Evolutionary conservation across 1,140 invertebrate species (phyloP), one percentile per base, ranked within the genome.

Genomic region (Aphelenchoides avenae): DNA sequence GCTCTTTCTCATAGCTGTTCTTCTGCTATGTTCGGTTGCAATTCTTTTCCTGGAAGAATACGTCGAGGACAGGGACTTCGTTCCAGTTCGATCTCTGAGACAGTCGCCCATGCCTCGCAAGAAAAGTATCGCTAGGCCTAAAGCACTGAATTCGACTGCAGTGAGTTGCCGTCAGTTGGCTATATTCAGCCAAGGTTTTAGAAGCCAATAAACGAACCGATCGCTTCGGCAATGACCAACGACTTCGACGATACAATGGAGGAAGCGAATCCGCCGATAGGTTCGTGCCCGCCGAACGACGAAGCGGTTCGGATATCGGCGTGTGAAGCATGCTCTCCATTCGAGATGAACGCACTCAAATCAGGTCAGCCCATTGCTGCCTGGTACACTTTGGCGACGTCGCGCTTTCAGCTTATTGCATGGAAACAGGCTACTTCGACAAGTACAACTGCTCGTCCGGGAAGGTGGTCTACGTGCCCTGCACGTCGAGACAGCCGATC

Each of bases 1-100:
- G 55, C 5, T 57, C 2, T 20, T 57, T 22, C 26, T 57, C n/a
- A 57, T 57, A 36, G 52, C 22, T 9, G 54, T 30, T 15, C 54
- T 57, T 11, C 55, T 57, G 22, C 22, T 57, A 2, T 26, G 27
- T n/a, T 41, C 55, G 26, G 27, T 31, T 5, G 13, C 42, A 11
- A 57, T 57, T 24, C 26, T 57, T n/a, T 42, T 60, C n/a, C 47
- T 57, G 24, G 55, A 57, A 44, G 55, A 57, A 24, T 57, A 57
- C 49, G 18, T 57, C 9, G 55, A 57, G 20, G 55, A 57, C n/a
- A 41, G 18, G 20, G 56, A 57, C 20, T 24, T 57, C 7, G 55
- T 20, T 11, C 22, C 50, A 20, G 24, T 52, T n/a, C 13, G 50
- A 11, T 20, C 24, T 18, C 43, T 52, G 11, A 15, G 11, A 22